These are phyloP conservation scores for Acanthaster planci DNA, from an alignment of 35 echinoderm and acorn worm genomes.

Conservation along the genomic window DNA sequence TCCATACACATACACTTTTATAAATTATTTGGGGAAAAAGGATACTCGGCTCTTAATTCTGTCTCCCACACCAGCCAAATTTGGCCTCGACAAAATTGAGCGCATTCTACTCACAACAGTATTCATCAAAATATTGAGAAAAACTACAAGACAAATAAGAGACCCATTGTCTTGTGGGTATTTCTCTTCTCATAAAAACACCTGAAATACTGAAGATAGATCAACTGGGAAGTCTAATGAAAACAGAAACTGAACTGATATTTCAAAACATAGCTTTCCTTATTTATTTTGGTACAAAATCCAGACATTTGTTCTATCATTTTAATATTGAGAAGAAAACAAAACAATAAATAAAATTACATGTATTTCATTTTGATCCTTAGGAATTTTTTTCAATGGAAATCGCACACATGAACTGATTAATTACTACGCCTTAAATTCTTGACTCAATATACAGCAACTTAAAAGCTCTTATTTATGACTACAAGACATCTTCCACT, in stretches of 20 bases:
- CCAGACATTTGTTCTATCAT: conserved; percentile 13
- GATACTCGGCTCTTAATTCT: too few species aligned
- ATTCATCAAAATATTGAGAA: not conserved
- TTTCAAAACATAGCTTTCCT: conserved; percentile 28
- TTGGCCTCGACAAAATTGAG: too few species aligned
- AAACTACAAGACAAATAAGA: conserved; percentile 5
- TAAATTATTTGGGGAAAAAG: too few species aligned
- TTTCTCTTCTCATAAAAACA: too few species aligned
- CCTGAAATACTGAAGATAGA: too few species aligned
- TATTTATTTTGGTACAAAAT: conserved; percentile 28
- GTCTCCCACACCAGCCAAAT: too few species aligned
- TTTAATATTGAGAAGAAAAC: conserved; percentile 1
- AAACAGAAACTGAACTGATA: not conserved
- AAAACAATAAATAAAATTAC: conserved; percentile 30
- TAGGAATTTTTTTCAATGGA: conserved; percentile 1
- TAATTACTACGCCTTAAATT: not conserved
- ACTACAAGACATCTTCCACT: not conserved
- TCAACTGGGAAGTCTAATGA: too few species aligned
- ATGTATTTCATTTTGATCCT: conserved; percentile 32
- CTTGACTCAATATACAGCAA: conserved; percentile 2
- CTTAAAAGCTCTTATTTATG: not conserved
- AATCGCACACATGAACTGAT: conserved; percentile 13
- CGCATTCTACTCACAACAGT: not conserved
- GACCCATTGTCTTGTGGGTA: too few species aligned
- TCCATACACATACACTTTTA: too few species aligned